Evolutionary conservation across 2,888 invertebrate species (phyloP).

Genomic region (Eledona agricola): DNA sequence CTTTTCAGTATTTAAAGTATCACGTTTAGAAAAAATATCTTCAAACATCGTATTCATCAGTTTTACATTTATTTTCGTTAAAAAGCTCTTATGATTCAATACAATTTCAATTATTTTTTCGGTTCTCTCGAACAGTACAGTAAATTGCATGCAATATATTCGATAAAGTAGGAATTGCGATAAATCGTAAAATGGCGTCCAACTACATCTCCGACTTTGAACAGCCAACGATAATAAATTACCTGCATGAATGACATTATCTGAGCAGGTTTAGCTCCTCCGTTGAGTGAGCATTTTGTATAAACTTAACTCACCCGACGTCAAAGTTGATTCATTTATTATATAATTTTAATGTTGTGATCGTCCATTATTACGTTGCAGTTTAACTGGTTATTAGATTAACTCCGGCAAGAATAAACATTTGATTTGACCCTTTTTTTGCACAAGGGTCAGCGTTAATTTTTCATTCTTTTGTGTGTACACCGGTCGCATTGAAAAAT

Average conservation of each 20-base stretch:
- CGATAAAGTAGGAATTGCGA: too few species aligned
- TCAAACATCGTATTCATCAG: too few species aligned
- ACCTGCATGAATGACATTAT: conserved; percentile 18
- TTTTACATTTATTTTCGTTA: too few species aligned
- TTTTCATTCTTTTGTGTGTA: conserved; percentile 57
- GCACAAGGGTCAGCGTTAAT: conserved; percentile 55
- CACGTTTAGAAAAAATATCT: not conserved
- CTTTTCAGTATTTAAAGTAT: not conserved
- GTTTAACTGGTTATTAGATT: conserved; percentile 57
- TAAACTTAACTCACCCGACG: conserved; percentile 30
- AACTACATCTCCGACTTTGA: too few species aligned
- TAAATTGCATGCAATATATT: too few species aligned
- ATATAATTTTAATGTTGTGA: conserved; percentile 58
- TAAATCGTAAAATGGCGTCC: too few species aligned
- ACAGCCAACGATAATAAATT: too few species aligned
- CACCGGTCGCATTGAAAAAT: conserved; percentile 51
- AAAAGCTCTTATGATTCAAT: too few species aligned
- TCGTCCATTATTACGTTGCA: conserved; percentile 51
- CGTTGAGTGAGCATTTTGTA: conserved; percentile 29
- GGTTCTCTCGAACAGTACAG: too few species aligned
- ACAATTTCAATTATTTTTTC: too few species aligned
- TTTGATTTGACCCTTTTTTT: conserved; percentile 56
- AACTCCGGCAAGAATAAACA: conserved; percentile 52
- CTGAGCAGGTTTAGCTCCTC: conserved; percentile 31
- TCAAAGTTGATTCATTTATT: conserved; percentile 54